Conservation (phyloP, 2,113 vertebrate species). For the Platichthys stellatus region DNA sequence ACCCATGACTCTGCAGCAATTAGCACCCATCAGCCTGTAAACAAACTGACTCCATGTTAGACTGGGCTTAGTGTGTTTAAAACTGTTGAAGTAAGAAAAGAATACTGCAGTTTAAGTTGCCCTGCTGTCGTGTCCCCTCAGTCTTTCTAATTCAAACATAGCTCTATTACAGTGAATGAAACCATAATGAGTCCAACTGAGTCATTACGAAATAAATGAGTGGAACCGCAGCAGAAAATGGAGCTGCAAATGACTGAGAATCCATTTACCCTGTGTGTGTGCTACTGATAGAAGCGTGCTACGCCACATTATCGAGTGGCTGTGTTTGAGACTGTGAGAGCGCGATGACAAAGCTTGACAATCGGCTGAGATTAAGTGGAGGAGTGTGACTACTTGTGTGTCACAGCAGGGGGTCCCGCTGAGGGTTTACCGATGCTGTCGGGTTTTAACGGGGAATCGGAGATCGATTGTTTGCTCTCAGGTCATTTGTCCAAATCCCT, state of each 20-base stretch:
- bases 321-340: slow-evolving; percentile 4
- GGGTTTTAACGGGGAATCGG: slow-evolving; percentile 28
- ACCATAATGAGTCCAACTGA: slow-evolving; percentile 26
- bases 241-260: slow-evolving; percentile 34
- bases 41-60: slow-evolving; percentile 24
- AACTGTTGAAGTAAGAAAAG: background rate
- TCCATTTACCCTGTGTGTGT: slow-evolving; percentile 30
- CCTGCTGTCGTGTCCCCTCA: background rate
- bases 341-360: slow-evolving; percentile 17
- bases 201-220: slow-evolving; percentile 29
- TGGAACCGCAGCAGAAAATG: slow-evolving; percentile 30
- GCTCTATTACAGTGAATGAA: slow-evolving; percentile 32
- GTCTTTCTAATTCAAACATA: slow-evolving; percentile 25
- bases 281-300: background rate
- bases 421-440: background rate
- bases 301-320: background rate
- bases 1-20: too few relatives aligned
- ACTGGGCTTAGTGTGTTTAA: slow-evolving; percentile 23
- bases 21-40: slow-evolving; percentile 40
- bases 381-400: background rate
- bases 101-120: background rate
- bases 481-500: background rate
- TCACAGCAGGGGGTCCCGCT: background rate
- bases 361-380: slow-evolving; percentile 18
- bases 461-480: background rate